Evolutionary conservation across 1,140 invertebrate species (phyloP), one percentile per base, ranked within the genome.

Genomic region (Drosophila nigromelanica): DNA sequence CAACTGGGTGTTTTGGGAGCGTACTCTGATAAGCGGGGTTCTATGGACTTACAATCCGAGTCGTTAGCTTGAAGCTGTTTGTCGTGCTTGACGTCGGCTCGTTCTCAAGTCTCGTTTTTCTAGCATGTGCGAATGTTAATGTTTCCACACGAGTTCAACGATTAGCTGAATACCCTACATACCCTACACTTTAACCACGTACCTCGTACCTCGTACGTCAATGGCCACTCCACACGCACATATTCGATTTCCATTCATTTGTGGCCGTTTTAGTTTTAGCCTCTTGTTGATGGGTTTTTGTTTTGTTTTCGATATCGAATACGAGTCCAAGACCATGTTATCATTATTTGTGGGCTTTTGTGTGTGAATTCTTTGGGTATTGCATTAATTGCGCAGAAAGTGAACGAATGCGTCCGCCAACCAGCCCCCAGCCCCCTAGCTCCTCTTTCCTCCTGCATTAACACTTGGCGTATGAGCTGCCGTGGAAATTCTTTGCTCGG

Each of bases 171-270:
- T 76, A 66, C 76, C 60, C 64, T 76, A 54, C 61, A 52, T 10
- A 59, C 73, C 60, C 61, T 76, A 54, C 52, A 56, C 48, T 50
- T 5, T 35, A 1, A 2, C 18, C 18, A 1, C 18, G 2, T 35
- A 35, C 33, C 3, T 6, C 7, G 33, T 1, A 14, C 2, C 40
- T 43, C 52, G 54, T 79, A 62, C 80, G 80, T 80, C 76, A 83
- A 80, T 68, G 59, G 43, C 21, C 58, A 58, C 56, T 59, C 66
- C 60, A 78, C 66, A 86, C 77, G 81, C 73, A 81, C 87, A 72
- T 72, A 87, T 81, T 75, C 76, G 76, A 78, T 75, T 75, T 45
- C 50, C 37, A 48, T 73, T 55, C 33, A 51, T 37, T 40, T 40
- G 42, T 68, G 30, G 7, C 5, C 45, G 51, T 69, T 47, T 47